Evolutionary conservation across 30 jellyfish, hydroid and myxozoan genomes (phyloP), one percentile per base, ranked within the genome.

Genomic region (Euphysa ruthae): DNA sequence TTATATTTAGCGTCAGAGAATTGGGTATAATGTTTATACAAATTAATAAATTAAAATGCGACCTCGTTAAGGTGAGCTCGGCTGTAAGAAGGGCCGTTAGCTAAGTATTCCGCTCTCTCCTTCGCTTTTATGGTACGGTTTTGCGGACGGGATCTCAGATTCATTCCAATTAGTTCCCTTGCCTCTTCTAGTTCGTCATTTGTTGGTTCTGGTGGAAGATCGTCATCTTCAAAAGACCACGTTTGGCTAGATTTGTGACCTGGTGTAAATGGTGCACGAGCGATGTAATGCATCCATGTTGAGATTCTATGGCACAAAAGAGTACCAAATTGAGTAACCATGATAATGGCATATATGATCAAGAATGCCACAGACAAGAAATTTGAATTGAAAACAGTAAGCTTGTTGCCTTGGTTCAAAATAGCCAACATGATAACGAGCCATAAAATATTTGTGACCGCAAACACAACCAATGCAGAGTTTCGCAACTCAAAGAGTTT

Each of bases 141-240:
- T 23, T 43, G 74, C 0, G 74, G 26, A 21, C 80, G 25, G 4
- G 69, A 19, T n/a, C 80, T 46, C 31, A 68, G 16, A n/a, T 68
- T 32, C 19, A 44, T 43, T 21, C 70, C 80, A 2, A 68, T 10
- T 6, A 68, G 30, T 68, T 68, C 80, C 26, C 69, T 31, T 20
- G 24, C 56, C 24, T 68, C 80, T 43, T 68, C 80, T 3, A 68
- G 1, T 31, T 88, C 94, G 2, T 74, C 82, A 16, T 55, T 66
- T 18, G 85, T 35, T 4, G 94, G 97, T 43, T 88, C 97, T 12
- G 82, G 85, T 8, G 88, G 94, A 13, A 88, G 61, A 35, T 88
- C 97, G 18, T 74, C 94, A 50, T 88, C 94, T 52, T 79, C 77
- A 62, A 81, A 88, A 19, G 94, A 75, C 97, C 97, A 88, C 46